Conservation (phyloP, 2,888 invertebrate genomes). For the Sminthurinus aureus region DNA sequence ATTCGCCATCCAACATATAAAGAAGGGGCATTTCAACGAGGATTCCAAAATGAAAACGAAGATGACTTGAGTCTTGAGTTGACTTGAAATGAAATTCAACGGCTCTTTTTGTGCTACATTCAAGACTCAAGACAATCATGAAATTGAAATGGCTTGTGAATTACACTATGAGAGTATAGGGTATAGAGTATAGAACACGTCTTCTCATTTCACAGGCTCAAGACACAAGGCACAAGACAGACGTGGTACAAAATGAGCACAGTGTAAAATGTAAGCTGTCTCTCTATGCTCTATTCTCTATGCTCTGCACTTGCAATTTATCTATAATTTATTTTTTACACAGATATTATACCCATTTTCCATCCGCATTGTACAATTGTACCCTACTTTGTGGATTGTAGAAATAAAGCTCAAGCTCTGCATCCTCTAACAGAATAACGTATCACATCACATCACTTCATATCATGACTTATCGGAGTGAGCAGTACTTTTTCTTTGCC, state of each 20-base stretch:
- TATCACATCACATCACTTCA: background rate
- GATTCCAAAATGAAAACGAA: background rate
- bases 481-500: background rate
- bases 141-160: no score
- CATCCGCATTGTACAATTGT: background rate
- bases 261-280: background rate
- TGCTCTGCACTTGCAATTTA: background rate
- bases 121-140: background rate
- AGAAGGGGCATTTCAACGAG: background rate
- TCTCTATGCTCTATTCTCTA: background rate
- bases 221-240: no score
- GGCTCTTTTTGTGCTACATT: background rate
- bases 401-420: background rate
- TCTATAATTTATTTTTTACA: background rate
- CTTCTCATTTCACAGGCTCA: background rate
- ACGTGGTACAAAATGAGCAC: background rate
- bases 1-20: background rate
- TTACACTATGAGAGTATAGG: no score
- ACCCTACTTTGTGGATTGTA: background rate
- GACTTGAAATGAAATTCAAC: slow-evolving; percentile 19
- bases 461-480: background rate
- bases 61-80: background rate
- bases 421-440: background rate
- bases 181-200: no score
- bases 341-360: background rate